phyloP scores from a whole-genome alignment of 2,888 invertebrate species.

The Cetonia aurata region DNA sequence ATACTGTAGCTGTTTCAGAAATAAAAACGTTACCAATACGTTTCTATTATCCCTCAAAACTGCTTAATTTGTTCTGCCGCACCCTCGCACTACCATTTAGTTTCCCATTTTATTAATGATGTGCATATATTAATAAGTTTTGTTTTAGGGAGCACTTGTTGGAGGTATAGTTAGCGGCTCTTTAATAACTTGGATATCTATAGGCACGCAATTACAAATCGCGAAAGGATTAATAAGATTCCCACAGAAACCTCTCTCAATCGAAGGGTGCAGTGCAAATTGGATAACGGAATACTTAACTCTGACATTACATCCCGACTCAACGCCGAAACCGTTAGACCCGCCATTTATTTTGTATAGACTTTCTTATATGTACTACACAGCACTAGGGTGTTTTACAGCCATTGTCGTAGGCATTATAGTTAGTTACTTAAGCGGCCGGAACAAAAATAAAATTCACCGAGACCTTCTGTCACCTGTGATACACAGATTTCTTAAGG shows the following conservation, averaged over 20 bases:
- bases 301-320: constrained; percentile 53
- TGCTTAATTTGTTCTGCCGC: no score
- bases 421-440: constrained; percentile 77
- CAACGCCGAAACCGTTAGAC: constrained; percentile 57
- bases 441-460: constrained; percentile 73
- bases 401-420: constrained; percentile 75
- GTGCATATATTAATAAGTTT: not conserved
- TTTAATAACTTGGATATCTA: constrained; percentile 77
- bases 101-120: no score
- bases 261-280: constrained; percentile 69
- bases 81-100: no score
- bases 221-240: constrained; percentile 73
- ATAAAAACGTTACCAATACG: no score
- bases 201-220: constrained; percentile 78
- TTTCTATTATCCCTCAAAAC: no score
- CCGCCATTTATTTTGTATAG: constrained; percentile 76
- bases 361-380: constrained; percentile 84
- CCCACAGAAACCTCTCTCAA: constrained; percentile 74
- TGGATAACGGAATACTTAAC: constrained; percentile 62
- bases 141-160: constrained; percentile 73
- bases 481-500: constrained; percentile 71
- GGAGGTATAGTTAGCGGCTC: constrained; percentile 74
- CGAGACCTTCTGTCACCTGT: constrained; percentile 76
- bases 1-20: no score
- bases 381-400: constrained; percentile 77